Evolutionary conservation across 2,888 invertebrate species (phyloP).

Genomic region (Dryocosmus kuriphilus): DNA sequence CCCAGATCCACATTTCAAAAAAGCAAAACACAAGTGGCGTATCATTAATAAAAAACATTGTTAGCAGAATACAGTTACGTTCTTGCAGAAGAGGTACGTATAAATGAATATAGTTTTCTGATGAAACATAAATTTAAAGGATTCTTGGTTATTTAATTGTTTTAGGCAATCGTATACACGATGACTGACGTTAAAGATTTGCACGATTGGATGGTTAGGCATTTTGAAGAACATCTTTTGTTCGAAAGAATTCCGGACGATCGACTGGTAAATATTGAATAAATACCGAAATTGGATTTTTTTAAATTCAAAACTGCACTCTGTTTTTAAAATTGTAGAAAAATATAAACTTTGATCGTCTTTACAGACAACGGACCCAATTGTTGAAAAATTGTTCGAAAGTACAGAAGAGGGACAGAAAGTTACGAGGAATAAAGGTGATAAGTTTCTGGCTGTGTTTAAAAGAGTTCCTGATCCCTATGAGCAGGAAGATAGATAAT

Average conservation of each 20-base stretch:
- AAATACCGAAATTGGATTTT: no score
- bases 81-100: conserved; percentile 87
- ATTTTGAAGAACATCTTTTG: conserved; percentile 93
- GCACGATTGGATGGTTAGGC: conserved; percentile 97
- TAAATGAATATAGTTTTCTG: not conserved
- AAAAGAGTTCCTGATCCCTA: conserved; percentile 82
- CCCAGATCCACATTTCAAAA: conserved; percentile 99
- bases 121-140: not conserved
- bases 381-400: conserved; percentile 93
- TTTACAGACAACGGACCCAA: conserved; percentile 87
- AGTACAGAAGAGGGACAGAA: conserved; percentile 99
- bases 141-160: conserved; percentile 57
- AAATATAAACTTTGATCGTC: conserved; percentile 45
- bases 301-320: conserved; percentile 9
- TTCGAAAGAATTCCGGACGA: conserved; percentile 87
- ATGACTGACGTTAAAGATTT: conserved; percentile 98
- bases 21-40: conserved; percentile 99
- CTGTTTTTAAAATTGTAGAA: conserved; percentile 41
- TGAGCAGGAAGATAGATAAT: conserved; percentile 49
- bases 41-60: conserved; percentile 95
- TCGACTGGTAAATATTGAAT: conserved; percentile 83
- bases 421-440: conserved; percentile 95
- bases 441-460: conserved; percentile 95
- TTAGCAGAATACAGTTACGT: conserved; percentile 98
- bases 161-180: conserved; percentile 93